Evolutionary conservation across 2,888 invertebrate genomes (phyloP), one percentile per base, ranked within the genome.

Genomic region (Drosophila falleni): DNA sequence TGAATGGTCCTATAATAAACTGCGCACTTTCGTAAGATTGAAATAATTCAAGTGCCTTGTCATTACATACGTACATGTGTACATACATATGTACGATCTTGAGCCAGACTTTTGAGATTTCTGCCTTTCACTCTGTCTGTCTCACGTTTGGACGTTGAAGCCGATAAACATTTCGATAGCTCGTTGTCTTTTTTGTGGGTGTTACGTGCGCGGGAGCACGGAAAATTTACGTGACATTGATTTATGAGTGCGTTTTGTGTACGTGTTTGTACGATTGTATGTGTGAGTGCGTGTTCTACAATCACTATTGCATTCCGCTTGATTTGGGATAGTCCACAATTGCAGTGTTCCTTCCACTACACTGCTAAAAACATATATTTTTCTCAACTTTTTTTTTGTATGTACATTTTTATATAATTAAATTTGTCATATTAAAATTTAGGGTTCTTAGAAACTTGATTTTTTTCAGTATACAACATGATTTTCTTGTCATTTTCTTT

Each of bases 1-100:
- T 65, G 46, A 56, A 81, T 74, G 78, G 67, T 49, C 49, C 51
- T 51, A 67, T 53, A 78, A 69, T 54, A 64, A 78, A 76, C 70
- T 67, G 66, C 69, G 77, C 67, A 74, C 80, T 82, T 82, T 79
- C 66, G 50, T 60, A 51, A 78, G 51, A 26, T 33, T 62, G 53
- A 70, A 71, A 87, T 73, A 75, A 78, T 83, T 84, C 71, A 80
- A 87, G 85, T 87, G 87, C 82, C 80, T 75, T 87, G 87, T 81
- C 87, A 84, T 84, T 84, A 70, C 60, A 51, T 8, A 29, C 23
- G 23, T 23, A 23, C 23, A 23, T 23, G 4, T 23, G 23, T 33
- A 33, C 60, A 1, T 16, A 26, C 19, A n/a, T n/a, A n/a, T 35
- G 26, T 35, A n/a, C n/a, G 58, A 51, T 47, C 63, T 56, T 37